phyloP scores from a whole-genome alignment of 2,113 vertebrate genomes.

The Cromileptes altivelis region DNA sequence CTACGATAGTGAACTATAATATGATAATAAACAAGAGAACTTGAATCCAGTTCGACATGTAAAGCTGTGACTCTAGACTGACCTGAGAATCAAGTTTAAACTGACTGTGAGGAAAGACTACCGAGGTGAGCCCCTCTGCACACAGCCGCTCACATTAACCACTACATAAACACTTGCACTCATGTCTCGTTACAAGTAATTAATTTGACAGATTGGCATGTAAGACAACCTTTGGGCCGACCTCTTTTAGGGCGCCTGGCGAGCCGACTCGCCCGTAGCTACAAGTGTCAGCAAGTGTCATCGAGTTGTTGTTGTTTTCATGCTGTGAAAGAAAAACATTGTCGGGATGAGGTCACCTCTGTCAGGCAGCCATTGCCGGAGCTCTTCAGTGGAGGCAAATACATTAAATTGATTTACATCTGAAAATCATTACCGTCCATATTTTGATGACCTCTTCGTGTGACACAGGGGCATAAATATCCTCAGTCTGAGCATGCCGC shows the following conservation, averaged over 20 bases:
- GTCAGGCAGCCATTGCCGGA: background rate
- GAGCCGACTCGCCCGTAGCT: constrained; percentile 11
- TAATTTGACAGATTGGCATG: constrained; percentile 62
- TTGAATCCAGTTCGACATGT: background rate
- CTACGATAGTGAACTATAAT: background rate
- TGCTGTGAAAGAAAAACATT: constrained; percentile 20
- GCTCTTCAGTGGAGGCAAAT: constrained; percentile 34
- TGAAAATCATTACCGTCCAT: constrained; percentile 58
- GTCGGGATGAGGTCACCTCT: constrained; percentile 67
- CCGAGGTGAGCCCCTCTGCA: background rate
- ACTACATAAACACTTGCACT: constrained; percentile 21
- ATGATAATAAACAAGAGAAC: background rate
- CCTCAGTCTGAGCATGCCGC: background rate
- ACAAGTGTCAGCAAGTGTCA: constrained; percentile 15
- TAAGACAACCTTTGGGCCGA: constrained; percentile 44
- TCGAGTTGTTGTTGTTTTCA: constrained; percentile 11
- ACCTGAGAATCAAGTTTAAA: background rate
- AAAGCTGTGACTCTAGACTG: background rate
- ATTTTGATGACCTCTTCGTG: constrained; percentile 56
- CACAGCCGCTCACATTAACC: constrained; percentile 1
- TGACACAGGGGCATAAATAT: constrained; percentile 51
- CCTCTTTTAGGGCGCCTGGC: constrained; percentile 24
- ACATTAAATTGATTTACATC: constrained; percentile 60
- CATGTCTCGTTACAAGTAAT: constrained; percentile 53
- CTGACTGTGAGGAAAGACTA: background rate